Evolutionary conservation across 2,797 vertebrate species (phyloP), one percentile per base, ranked within the genome.

Genomic region (Paedocypris micromegethes): DNA sequence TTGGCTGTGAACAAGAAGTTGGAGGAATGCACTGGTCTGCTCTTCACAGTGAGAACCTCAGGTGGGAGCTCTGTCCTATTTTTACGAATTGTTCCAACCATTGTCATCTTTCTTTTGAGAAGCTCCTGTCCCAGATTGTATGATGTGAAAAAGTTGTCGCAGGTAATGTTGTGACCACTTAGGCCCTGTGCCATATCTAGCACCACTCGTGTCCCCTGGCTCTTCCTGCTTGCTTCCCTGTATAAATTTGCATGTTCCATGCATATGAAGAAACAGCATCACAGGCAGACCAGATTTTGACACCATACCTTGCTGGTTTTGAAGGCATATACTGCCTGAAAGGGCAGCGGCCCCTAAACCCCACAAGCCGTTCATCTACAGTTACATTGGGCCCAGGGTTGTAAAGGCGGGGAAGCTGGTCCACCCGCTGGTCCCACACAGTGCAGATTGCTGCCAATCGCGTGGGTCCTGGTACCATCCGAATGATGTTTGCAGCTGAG

Each of bases 201-300:
- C 3, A 75, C 51, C 23, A 61, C 45, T 23, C 37, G n/a, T 50
- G 58, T 52, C 7, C 8, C 73, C 38, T 66, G 66, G 58, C 70
- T 58, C 49, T 53, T 73, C n/a, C n/a, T n/a, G n/a, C n/a, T n/a
- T n/a, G n/a, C n/a, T 69, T 74, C 42, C 75, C 66, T 37, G 66
- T 79, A 69, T 69, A 70, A 42, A 79, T 67, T 66, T 77, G 72
- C 66, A 79, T 66, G 44, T 75, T 77, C 72, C 77, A 79, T 5
- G 69, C 66, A 58, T 70, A 69, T 54, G 39, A 70, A 6, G 72
- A 61, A 7, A 45, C 61, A 39, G 53, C 40, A 69, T 74, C 67
- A 38, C 71, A 72, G 47, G 59, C 46, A 9, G 61, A 58, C 58
- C 59, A 72, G 50, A 61, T 72, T 75, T 75, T 46, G 44, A 74